Evolutionary conservation across 2,888 invertebrate species (phyloP).

Genomic region (Drosophila nr. perissopoda): DNA sequence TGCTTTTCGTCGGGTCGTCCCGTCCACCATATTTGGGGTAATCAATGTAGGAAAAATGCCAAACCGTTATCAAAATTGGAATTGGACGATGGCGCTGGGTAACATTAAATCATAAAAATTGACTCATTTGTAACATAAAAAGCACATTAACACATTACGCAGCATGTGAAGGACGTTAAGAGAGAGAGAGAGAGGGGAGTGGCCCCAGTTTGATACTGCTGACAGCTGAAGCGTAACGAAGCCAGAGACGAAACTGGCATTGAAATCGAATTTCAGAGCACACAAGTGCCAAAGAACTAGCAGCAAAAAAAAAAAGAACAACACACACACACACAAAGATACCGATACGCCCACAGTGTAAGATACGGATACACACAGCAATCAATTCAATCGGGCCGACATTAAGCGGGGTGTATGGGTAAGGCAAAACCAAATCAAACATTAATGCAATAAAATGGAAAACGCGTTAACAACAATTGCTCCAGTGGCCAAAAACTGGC

Average conservation of each 20-base stretch:
- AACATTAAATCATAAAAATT: constrained; percentile 83
- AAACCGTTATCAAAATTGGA: constrained; percentile 72
- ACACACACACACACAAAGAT: constrained; percentile 22
- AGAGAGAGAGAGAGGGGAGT: neutral
- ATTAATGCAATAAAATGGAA: constrained; percentile 83
- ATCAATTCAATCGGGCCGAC: constrained; percentile 67
- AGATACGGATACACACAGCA: constrained; percentile 51
- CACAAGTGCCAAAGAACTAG: constrained; percentile 42
- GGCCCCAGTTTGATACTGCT: constrained; percentile 38
- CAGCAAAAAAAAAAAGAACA: constrained; percentile 36
- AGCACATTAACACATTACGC: constrained; percentile 82
- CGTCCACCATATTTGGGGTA: constrained; percentile 31
- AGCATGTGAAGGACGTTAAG: constrained; percentile 37
- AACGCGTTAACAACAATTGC: constrained; percentile 82
- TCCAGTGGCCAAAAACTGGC: constrained; percentile 57
- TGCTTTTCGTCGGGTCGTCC: constrained; percentile 35
- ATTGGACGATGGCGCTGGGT: constrained; percentile 43
- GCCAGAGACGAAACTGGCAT: constrained; percentile 29
- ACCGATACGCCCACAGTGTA: constrained; percentile 19
- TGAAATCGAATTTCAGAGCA: constrained; percentile 52
- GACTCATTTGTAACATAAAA: constrained; percentile 83
- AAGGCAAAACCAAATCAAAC: constrained; percentile 77
- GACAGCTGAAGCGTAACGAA: constrained; percentile 65
- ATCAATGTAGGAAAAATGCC: constrained; percentile 70
- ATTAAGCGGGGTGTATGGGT: constrained; percentile 30